Conservation (phyloP, 2,113 vertebrate genomes). For the Colossoma macropomum region DNA sequence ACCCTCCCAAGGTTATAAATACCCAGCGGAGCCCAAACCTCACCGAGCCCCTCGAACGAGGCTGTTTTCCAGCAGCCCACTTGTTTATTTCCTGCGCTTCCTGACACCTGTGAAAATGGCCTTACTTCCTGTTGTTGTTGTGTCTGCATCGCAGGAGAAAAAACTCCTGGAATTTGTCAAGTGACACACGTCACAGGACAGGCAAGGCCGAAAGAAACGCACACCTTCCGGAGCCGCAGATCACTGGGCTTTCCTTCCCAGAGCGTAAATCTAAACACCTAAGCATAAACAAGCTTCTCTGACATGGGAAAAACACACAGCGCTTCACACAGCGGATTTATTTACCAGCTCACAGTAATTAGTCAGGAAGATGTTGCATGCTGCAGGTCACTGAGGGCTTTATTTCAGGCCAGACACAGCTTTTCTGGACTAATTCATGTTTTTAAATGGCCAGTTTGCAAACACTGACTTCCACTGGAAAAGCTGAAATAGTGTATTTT, state of each 20-base stretch:
- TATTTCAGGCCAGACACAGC: neutral
- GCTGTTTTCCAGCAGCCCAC: constrained; percentile 77
- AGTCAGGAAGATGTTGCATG: neutral
- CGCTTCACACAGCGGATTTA: constrained; percentile 10
- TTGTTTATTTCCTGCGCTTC: constrained; percentile 89
- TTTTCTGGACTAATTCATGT: neutral
- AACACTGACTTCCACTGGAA: too few species aligned
- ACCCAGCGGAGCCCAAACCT: constrained; percentile 73
- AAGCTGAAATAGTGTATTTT: too few species aligned
- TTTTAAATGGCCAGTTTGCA: neutral
- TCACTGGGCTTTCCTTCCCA: constrained; percentile 50
- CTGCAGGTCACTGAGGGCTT: neutral
- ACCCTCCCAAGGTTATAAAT: constrained; percentile 66
- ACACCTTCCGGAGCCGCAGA: constrained; percentile 52
- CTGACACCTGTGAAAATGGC: constrained; percentile 93
- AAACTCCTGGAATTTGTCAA: constrained; percentile 75
- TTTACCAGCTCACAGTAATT: neutral
- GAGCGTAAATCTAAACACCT: constrained; percentile 40
- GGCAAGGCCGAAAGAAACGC: constrained; percentile 42
- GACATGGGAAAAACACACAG: neutral
- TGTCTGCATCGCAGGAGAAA: constrained; percentile 86
- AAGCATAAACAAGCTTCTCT: constrained; percentile 50
- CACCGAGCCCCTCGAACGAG: constrained; percentile 65
- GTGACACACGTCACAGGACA: constrained; percentile 66
- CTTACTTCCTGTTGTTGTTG: constrained; percentile 98